Evolutionary conservation across 1,140 invertebrate species (phyloP).

Genomic region (Megalopta genalis): DNA sequence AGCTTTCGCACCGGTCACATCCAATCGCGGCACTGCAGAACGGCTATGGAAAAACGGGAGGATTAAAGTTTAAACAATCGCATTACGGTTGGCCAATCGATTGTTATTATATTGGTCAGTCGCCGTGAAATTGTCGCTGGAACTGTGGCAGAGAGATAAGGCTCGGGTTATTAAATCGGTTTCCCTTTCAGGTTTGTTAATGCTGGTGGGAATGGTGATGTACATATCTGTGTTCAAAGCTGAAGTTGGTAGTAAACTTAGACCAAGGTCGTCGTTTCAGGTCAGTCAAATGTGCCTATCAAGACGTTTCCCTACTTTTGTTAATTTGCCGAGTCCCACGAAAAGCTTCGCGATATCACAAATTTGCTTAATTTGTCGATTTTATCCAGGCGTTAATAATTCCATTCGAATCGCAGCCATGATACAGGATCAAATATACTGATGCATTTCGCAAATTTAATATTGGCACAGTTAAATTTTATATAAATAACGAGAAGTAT

Average conservation of each 20-base stretch:
- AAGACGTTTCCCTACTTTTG: neutral
- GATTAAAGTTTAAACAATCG: constrained; percentile 36
- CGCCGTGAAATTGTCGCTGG: constrained; percentile 29
- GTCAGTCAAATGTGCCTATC: constrained; percentile 52
- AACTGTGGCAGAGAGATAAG: constrained; percentile 15
- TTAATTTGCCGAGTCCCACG: neutral
- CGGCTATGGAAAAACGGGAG: too few relatives aligned
- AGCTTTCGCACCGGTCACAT: too few relatives aligned
- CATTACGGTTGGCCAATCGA: constrained; percentile 8
- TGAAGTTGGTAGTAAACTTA: constrained; percentile 91
- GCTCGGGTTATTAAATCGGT: constrained; percentile 26
- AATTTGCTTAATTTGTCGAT: neutral
- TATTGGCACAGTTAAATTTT: too few relatives aligned
- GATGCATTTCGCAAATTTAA: too few relatives aligned
- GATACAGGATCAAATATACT: neutral
- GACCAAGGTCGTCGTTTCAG: constrained; percentile 85
- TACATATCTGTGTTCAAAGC: constrained; percentile 96
- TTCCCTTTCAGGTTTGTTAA: constrained; percentile 87
- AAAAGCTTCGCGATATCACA: neutral
- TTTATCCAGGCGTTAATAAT: neutral
- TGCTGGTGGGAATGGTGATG: constrained; percentile 93
- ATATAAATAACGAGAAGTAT: too few relatives aligned
- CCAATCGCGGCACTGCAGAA: too few relatives aligned
- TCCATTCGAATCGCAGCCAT: neutral
- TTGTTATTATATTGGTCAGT: neutral